Evolutionary conservation across 2,888 invertebrate species (phyloP).

Genomic region (Andrena flavipes): DNA sequence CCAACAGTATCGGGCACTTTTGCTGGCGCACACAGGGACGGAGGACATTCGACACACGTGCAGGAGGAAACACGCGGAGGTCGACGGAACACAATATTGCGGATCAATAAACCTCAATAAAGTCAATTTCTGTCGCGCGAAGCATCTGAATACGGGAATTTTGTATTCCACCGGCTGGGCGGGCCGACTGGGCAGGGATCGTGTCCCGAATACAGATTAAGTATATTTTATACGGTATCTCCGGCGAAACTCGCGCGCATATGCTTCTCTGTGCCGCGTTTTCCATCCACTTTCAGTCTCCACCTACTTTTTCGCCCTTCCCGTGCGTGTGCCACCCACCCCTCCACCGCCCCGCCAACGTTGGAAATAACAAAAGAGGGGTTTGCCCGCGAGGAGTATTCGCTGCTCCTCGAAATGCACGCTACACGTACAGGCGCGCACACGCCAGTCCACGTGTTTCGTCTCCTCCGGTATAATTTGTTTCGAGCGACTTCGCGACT

Average conservation of each 20-base stretch:
- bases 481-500: conserved; percentile 68
- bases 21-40: conserved; percentile 6
- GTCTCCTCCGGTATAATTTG: conserved; percentile 62
- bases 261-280: conserved; percentile 46
- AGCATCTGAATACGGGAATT: conserved; percentile 84
- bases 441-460: conserved; percentile 8
- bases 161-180: conserved; percentile 82
- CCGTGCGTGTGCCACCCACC: conserved; percentile 7
- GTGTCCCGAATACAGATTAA: conserved; percentile 83
- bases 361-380: conserved; percentile 41
- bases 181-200: conserved; percentile 78
- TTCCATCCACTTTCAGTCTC: conserved; percentile 35
- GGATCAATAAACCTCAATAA: conserved; percentile 85
- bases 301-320: conserved; percentile 39
- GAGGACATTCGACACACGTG: conserved; percentile 30
- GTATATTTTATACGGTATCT: conserved; percentile 78
- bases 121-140: conserved; percentile 84
- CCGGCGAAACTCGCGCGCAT: conserved; percentile 48
- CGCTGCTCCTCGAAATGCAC: conserved; percentile 57
- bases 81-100: conserved; percentile 82
- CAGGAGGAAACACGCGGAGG: conserved; percentile 30
- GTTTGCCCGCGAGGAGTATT: conserved; percentile 23
- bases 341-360: background rate
- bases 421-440: conserved; percentile 20
- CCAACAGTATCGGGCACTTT: conserved; percentile 14